Evolutionary conservation across 2,797 vertebrate species (phyloP).

Genomic region (Sparus aurata): DNA sequence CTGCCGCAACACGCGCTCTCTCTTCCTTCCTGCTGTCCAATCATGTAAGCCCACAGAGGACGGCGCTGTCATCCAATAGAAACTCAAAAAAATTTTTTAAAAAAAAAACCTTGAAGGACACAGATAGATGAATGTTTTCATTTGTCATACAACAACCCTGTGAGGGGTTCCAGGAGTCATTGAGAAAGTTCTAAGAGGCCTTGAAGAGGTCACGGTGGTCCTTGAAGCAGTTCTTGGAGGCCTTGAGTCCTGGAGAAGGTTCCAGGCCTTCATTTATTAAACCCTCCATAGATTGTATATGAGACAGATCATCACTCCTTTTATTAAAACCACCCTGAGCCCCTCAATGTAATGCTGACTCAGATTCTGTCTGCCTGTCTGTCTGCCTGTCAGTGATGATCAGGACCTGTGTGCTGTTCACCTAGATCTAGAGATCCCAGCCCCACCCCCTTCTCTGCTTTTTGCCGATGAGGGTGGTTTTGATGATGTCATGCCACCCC

Average conservation of each 20-base stretch:
- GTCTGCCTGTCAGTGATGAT: constrained; percentile 79
- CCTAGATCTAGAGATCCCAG: constrained; percentile 81
- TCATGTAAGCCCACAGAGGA: constrained; percentile 78
- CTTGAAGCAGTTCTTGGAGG: background rate
- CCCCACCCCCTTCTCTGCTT: constrained; percentile 66
- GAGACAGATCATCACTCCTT: background rate
- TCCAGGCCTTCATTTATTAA: background rate
- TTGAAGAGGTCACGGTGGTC: background rate
- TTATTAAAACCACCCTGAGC: background rate
- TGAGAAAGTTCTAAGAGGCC: background rate
- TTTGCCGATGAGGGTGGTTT: constrained; percentile 54
- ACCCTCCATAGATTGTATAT: too few species aligned
- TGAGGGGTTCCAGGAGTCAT: background rate
- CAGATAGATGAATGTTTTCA: too few species aligned
- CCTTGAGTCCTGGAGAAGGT: background rate
- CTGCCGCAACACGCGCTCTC: constrained; percentile 79
- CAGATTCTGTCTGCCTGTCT: constrained; percentile 7
- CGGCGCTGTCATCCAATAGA: background rate
- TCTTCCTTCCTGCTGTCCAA: constrained; percentile 81
- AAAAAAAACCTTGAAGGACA: background rate
- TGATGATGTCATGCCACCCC: constrained; percentile 73
- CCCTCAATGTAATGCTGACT: background rate
- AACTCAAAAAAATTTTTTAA: background rate
- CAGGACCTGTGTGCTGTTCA: background rate
- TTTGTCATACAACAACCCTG: too few species aligned